Evolutionary conservation across 2,113 vertebrate species (phyloP), one percentile per base, ranked within the genome.

Genomic region (Albula glossodonta): DNA sequence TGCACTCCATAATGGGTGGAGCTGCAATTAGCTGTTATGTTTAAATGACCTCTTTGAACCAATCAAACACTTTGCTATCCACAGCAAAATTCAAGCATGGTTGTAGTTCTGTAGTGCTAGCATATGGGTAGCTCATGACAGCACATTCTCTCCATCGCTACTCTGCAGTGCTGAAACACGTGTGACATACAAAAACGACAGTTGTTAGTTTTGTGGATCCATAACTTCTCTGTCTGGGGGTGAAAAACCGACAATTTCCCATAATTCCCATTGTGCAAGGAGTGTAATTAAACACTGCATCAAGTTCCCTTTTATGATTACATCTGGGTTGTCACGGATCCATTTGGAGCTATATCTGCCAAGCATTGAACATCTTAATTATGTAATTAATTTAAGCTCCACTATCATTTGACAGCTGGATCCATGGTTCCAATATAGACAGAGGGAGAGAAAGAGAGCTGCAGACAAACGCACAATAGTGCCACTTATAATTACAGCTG

Each of bases 331-430:
- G 31, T 70, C 48, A 56, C 0, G 48, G 66, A 17, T 60, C 70
- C 49, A 51, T 77, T n/a, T 48, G 19, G n/a, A 85, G 53, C 52
- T n/a, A 25, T 63, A 51, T 60, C 83, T 82, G 84, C 51, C 84
- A 85, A 11, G 17, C 56, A 49, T 51, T 10, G 17, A 49, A 31
- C 31, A 82, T 91, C 31, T 87, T 91, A 92, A 94, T 93, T 88
- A 91, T 88, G 88, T 90, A 52, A 89, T 90, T 93, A 89, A 92
- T 92, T 83, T 88, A 88, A 90, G 83, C 89, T 48, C 83, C 19
- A 79, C 5, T 88, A 80, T 78, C 90, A 87, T 85, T 87, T 88
- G 91, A 91, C 91, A 91, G 49, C 85, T 17, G 87, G 84, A 66
- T 86, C 87, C 82, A 82, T 78, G 80, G 89, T 85, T 70, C 56